These are phyloP conservation scores for Mirza zaza DNA, from an alignment of 2,113 vertebrate species.

Conservation along the genomic window DNA sequence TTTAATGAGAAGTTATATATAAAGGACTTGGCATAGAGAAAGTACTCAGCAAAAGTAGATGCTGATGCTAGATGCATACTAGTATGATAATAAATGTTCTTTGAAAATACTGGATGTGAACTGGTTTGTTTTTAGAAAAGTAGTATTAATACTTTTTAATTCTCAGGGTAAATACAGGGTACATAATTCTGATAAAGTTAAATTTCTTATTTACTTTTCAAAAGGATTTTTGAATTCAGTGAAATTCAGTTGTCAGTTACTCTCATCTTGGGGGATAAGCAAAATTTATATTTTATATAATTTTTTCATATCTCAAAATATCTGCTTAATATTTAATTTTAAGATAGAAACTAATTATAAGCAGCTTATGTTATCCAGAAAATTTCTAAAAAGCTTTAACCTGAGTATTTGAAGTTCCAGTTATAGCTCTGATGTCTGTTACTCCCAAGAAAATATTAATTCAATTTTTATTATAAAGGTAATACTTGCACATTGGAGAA, in stretches of 20 bases:
- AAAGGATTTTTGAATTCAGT: not conserved
- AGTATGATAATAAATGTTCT: not conserved
- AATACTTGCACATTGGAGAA: not conserved
- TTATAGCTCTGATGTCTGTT: not conserved
- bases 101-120: not conserved
- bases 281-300: not conserved
- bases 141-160: not conserved
- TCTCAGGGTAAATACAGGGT: not conserved
- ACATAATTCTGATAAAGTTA: constrained; percentile 10
- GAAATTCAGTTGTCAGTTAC: not conserved
- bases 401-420: not conserved
- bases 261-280: not conserved
- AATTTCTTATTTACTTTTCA: not conserved
- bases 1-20: constrained; percentile 28
- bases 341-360: constrained; percentile 7
- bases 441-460: not conserved
- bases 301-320: not conserved
- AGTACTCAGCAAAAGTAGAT: not conserved
- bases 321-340: not conserved
- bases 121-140: not conserved
- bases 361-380: not conserved
- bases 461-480: not conserved
- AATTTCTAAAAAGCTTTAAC: not conserved
- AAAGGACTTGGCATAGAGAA: not conserved
- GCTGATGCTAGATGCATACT: too few species aligned